Evolutionary conservation across 1,140 invertebrate species (phyloP).

Genomic region (Ectropis grisescens): DNA sequence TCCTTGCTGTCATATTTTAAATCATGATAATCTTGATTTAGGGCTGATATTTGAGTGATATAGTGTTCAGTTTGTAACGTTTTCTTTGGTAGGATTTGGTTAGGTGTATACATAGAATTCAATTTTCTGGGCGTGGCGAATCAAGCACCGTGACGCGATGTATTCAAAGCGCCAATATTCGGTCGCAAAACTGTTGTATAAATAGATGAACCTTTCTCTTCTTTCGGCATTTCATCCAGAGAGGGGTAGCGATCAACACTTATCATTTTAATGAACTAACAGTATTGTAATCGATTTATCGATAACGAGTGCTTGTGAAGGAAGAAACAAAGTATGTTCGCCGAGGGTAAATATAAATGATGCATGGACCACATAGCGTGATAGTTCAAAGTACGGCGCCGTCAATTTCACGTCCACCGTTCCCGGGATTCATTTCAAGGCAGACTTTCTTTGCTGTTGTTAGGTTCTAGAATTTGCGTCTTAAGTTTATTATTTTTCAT

Average conservation of each 20-base stretch:
- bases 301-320: constrained; percentile 48
- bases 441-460: constrained; percentile 10
- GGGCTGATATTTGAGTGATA: constrained; percentile 13
- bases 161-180: constrained; percentile 66
- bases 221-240: constrained; percentile 34
- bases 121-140: constrained; percentile 68
- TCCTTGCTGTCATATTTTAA: background rate
- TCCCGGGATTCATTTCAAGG: constrained; percentile 31
- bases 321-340: constrained; percentile 65
- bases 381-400: constrained; percentile 61
- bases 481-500: background rate
- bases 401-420: constrained; percentile 32
- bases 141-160: constrained; percentile 65
- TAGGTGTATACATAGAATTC: constrained; percentile 61
- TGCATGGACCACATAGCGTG: constrained; percentile 62
- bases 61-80: constrained; percentile 20
- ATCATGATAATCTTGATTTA: constrained; percentile 3
- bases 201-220: constrained; percentile 50
- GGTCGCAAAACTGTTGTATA: constrained; percentile 58
- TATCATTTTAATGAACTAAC: no score
- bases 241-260: constrained; percentile 35
- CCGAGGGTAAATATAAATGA: constrained; percentile 67
- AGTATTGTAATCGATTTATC: no score
- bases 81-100: constrained; percentile 28
- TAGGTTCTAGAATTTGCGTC: background rate